Base-by-base conservation (phyloP, 1,140 invertebrate species). In the Zaprionus inermis region DNA sequence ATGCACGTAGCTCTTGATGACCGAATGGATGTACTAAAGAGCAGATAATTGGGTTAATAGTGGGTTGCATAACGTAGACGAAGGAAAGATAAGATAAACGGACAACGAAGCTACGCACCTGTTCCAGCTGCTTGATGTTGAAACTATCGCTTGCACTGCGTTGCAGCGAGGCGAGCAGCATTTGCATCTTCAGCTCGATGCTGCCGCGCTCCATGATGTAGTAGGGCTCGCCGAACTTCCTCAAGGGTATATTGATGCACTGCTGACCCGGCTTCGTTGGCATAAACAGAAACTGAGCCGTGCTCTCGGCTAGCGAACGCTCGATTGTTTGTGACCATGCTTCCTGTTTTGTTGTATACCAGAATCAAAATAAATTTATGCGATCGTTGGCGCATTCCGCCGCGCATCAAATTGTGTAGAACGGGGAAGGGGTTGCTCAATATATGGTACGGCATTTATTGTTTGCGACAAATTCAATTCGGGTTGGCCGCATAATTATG, bases 1-100 rank as follows among this genome's bases (percentile, higher is more conserved):
- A 9, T 91, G 71, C 34, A 92, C 61, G 61, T 92, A 92, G 55
- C 91, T 92, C 59, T 88, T 88, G 2, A 92, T 81, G 12, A 92
- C 81, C 34, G 91, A 81, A 55, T 86, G 78, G 54, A 92, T 82
- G 56, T 92, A 92, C 92, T 92, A 32, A 1, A n/a, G 7, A 34
- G n/a, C 12, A 28, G 14, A 41, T 4, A 51, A 36, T 3, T 61
- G 30, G 34, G 11, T 52, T 41, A 54, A 38, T 11, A 1, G 5
- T n/a, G n/a, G n/a, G n/a, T n/a, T n/a, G n/a, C n/a, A n/a, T n/a
- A n/a, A n/a, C n/a, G n/a, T n/a, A n/a, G n/a, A 7, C n/a, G 6
- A 41, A 41, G 6, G 5, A 16, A 16, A 44, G 38, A 44, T 44
- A 44, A 44, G 38, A 44, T 44, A 41, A 16, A 44, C 24, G 1